Conservation (phyloP, 2,888 invertebrate genomes). For the Candidula unifasciata region DNA sequence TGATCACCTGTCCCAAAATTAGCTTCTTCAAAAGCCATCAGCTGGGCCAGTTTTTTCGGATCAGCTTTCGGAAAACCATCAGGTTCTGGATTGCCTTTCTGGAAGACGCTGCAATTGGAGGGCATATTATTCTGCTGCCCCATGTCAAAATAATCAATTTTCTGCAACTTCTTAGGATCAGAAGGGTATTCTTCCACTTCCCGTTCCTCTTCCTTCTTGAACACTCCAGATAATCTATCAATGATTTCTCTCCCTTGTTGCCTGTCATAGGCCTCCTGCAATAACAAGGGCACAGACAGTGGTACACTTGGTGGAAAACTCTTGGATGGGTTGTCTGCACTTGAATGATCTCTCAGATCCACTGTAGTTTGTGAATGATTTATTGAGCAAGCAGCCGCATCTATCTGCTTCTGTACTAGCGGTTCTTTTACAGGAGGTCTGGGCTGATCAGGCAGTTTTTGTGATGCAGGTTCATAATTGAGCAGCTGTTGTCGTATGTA, state of each 20-base stretch:
- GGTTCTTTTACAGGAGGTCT: not conserved
- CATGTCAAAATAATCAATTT: conserved; percentile 2
- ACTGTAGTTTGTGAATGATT: not conserved
- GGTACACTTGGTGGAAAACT: conserved; percentile 54
- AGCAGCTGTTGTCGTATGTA: not conserved
- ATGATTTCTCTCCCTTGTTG: conserved; percentile 39
- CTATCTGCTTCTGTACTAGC: not conserved
- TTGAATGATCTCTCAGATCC: not conserved
- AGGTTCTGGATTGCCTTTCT: not conserved
- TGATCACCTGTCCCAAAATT: not conserved
- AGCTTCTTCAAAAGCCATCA: conserved; percentile 25
- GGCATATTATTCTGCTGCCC: not conserved
- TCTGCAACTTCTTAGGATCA: conserved; percentile 29
- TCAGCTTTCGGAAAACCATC: conserved; percentile 53
- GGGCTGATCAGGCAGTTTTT: no score
- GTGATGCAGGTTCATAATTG: no score
- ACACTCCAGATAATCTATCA: conserved; percentile 34
- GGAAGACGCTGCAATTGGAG: not conserved
- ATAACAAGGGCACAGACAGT: conserved; percentile 58
- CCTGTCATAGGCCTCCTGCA: conserved; percentile 59
- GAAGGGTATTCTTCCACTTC: conserved; percentile 12
- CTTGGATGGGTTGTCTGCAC: conserved; percentile 51
- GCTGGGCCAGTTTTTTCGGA: conserved; percentile 58
- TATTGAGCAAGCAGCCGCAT: not conserved
- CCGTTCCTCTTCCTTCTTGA: not conserved